Percentiles rank a stretch among this genome's conserved stretches.
These are phyloP conservation scores for Hemistola chrysoprasaria DNA, from an alignment of 2,888 invertebrate genomes.

Conservation along the genomic window DNA sequence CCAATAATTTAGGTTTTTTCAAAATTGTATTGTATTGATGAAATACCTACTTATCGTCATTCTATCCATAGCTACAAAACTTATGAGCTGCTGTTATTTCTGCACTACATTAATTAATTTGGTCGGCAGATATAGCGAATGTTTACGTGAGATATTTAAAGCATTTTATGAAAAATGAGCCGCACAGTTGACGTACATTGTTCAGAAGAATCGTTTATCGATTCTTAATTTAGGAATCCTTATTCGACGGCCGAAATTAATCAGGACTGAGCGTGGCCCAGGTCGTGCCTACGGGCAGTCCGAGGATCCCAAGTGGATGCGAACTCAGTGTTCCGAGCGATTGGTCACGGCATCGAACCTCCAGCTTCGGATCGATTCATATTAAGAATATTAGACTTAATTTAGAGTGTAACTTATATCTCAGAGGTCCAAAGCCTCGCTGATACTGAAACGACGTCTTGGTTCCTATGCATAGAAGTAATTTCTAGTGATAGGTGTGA, in stretches of 20 bases:
- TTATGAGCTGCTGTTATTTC: conserved; percentile 1
- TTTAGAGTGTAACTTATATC: not conserved
- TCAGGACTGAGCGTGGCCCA: conserved; percentile 4
- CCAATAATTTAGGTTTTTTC: no score
- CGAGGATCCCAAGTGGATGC: conserved; percentile 35
- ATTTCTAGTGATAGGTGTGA: no score
- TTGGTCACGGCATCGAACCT: conserved; percentile 46
- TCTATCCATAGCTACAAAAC: not conserved
- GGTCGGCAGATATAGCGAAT: conserved; percentile 4
- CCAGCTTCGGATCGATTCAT: conserved; percentile 15
- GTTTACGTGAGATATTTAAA: conserved; percentile 13
- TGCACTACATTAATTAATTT: conserved; percentile 7
- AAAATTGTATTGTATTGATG: no score
- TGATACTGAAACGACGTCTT: not conserved
- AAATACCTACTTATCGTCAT: no score
- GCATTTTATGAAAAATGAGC: conserved; percentile 11
- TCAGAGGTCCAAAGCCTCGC: not conserved
- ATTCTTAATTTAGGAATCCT: conserved; percentile 16
- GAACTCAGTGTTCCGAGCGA: conserved; percentile 60
- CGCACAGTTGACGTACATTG: conserved; percentile 8
- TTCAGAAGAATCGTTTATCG: conserved; percentile 14
- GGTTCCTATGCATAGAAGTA: no score
- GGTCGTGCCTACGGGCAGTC: conserved; percentile 25
- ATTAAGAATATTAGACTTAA: not conserved
- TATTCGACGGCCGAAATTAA: conserved; percentile 12